phyloP scores from a whole-genome alignment of 2,888 invertebrate species.

The Thyatira batis region DNA sequence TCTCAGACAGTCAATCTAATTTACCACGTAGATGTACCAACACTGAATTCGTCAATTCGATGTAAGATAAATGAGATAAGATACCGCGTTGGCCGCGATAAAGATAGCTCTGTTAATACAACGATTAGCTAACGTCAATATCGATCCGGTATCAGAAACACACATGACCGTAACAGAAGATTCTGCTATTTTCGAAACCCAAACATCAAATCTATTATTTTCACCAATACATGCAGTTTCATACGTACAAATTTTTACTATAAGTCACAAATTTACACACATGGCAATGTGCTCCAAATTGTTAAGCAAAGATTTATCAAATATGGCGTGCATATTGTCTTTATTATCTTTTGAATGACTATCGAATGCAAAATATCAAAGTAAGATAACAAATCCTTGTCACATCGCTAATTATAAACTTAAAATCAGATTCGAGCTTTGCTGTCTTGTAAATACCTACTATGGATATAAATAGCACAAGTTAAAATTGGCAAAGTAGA shows the following conservation, averaged over 20 bases:
- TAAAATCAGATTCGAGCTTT: too few species aligned
- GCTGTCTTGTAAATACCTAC: too few species aligned
- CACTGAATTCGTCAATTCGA: background rate
- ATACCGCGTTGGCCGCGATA: background rate
- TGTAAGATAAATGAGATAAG: background rate
- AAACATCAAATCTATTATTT: background rate
- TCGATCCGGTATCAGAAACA: background rate
- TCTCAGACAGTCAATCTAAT: background rate
- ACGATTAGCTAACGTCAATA: background rate
- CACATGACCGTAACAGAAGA: background rate
- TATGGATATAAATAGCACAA: too few species aligned
- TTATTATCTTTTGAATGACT: too few species aligned
- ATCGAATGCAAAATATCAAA: too few species aligned
- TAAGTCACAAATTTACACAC: background rate
- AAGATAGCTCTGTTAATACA: background rate
- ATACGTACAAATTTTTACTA: too few species aligned
- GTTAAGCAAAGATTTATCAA: too few species aligned
- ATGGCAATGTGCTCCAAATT: background rate
- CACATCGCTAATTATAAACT: too few species aligned
- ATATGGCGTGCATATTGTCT: too few species aligned
- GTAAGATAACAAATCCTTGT: too few species aligned
- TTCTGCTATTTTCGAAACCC: background rate
- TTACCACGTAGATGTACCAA: background rate
- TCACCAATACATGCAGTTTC: too few species aligned
- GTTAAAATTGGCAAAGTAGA: too few species aligned